Conservation (phyloP, 2,888 invertebrate genomes). For the Oscheius sp. region DNA sequence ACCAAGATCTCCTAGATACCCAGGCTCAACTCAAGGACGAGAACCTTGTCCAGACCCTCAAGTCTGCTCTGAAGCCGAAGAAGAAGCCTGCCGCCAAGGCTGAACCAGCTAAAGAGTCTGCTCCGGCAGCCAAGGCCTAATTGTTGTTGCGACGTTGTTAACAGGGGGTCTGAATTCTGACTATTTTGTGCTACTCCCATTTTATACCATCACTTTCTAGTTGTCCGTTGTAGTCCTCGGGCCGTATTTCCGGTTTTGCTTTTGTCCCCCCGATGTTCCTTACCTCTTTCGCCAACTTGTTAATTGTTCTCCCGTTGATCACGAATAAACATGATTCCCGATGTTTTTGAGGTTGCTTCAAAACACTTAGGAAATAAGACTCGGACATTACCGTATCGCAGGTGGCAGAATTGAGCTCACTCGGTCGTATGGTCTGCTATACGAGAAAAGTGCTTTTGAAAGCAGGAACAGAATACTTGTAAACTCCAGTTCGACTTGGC, state of each 20-base stretch:
- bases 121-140: conserved; percentile 3
- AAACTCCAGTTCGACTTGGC: no score
- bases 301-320: neutral
- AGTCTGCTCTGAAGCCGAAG: conserved; percentile 84
- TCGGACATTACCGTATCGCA: no score
- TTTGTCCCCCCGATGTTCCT: conserved; percentile 3
- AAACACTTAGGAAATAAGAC: no score
- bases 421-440: no score
- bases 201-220: conserved; percentile 18
- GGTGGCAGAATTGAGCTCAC: no score
- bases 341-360: no score
- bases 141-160: neutral
- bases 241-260: conserved; percentile 21
- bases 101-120: conserved; percentile 5
- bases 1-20: conserved; percentile 74
- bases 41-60: conserved; percentile 83
- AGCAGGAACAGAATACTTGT: no score
- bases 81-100: conserved; percentile 78
- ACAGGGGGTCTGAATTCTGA: no score
- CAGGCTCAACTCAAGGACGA: conserved; percentile 50
- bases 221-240: conserved; percentile 7
- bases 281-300: conserved; percentile 27
- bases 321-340: no score
- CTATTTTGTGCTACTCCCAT: conserved; percentile 11
- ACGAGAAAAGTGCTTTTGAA: no score